These are phyloP conservation scores for Chalcosyrphus nemorum DNA, from an alignment of 2,888 invertebrate genomes.

Conservation along the genomic window DNA sequence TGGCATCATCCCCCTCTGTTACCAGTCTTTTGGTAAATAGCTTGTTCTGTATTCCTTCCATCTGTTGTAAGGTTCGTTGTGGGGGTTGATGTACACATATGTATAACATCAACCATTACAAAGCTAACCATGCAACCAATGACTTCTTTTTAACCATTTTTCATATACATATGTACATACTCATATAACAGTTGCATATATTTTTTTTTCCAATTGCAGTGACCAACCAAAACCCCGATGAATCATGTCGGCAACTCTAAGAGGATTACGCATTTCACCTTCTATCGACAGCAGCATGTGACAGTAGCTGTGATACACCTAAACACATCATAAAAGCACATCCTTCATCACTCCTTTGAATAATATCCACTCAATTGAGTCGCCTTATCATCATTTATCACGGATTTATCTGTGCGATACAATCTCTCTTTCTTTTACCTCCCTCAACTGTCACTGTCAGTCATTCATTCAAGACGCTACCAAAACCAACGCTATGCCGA, in stretches of 20 bases:
- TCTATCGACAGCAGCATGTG: constrained; percentile 30
- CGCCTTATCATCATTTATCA: constrained; percentile 68
- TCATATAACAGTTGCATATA: neutral
- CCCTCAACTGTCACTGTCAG: too few relatives aligned
- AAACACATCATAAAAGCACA: constrained; percentile 52
- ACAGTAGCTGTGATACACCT: constrained; percentile 10
- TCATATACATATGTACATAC: neutral
- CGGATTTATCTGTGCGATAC: constrained; percentile 52
- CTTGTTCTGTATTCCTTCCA: constrained; percentile 36
- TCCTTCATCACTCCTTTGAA: constrained; percentile 46
- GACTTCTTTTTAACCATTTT: neutral
- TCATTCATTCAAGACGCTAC: constrained; percentile 22
- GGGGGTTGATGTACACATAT: constrained; percentile 7
- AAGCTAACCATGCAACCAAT: neutral
- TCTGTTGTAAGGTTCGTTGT: constrained; percentile 29
- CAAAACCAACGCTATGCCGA: constrained; percentile 77
- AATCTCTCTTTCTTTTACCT: constrained; percentile 25
- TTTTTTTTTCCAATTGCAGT: constrained; percentile 33
- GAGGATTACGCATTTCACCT: constrained; percentile 42
- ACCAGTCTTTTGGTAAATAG: constrained; percentile 12
- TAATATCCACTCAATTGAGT: constrained; percentile 68
- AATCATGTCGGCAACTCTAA: constrained; percentile 29
- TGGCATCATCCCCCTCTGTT: constrained; percentile 38
- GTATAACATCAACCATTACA: neutral
- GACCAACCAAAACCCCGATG: constrained; percentile 34